Base-by-base conservation (phyloP, 2,888 invertebrate species). In the Caenorhabditis sp. region DNA sequence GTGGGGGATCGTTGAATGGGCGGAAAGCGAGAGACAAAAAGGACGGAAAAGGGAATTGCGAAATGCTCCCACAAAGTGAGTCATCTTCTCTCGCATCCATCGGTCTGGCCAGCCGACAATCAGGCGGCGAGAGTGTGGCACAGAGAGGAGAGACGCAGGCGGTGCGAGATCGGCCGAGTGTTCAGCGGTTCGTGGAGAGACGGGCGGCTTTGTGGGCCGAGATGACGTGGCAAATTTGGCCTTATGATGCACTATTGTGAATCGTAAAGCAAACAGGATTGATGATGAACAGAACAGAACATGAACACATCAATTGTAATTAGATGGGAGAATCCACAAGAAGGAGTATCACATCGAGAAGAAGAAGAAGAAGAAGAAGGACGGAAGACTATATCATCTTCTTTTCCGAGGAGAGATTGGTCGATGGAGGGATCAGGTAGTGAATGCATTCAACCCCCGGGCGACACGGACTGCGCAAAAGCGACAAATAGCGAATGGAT, bases 181-280 rank as follows among this genome's bases (percentile, higher is more conserved):
- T 70, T 56, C 66, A 32, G 62, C 20, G 24, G 52, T 55, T 65
- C 55, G 24, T 32, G 30, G 66, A 48, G 48, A 56, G 48, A 52
- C 22, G 22, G 11, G 27, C n/a, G 53, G 39, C 39, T 30, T 20
- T 35, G 32, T 30, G 27, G 35, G 15, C 30, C 39, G 45, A 35
- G 48, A 56, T 58, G 66, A 66, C 66, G 66, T 56, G 66, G 66
- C 48, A 27, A 13, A 6, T 22, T 2, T 27, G 15, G n/a, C n/a
- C 7, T 50, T 39, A 55, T 55, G 56, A 59, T 70, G 70, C 53
- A 59, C 70, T 53, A 37, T 37, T 59, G 37, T 50, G 26, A 41
- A 30, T 59, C 70, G 50, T 59, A 41, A 52, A 59, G 53, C 70
- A 59, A 70, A 70, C 70, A 59, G 59, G 70, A 70, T 59, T n/a